Base-by-base conservation (phyloP, 2,113 vertebrate genomes). In the Brienomyrus brachyistius region DNA sequence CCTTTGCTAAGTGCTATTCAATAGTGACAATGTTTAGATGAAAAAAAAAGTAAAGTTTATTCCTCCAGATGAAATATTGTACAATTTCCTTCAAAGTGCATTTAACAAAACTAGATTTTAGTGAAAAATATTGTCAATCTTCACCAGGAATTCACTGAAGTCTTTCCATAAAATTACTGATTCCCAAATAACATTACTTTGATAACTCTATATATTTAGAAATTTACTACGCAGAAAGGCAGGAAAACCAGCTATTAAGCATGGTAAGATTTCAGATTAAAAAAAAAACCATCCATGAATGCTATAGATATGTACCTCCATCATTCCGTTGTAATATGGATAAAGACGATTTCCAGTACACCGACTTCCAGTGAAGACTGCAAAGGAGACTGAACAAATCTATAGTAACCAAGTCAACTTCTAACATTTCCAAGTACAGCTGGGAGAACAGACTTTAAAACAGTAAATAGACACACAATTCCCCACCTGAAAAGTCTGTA, bases 81-180 rank as follows among this genome's bases (percentile, higher is more conserved):
- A 95, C 93, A 95, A 96, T 95, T 94, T 96, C 94, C 94, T 95
- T 96, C 96, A 98, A 98, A 98, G 97, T 98, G 96, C 97, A 97
- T 97, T 95, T 97, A 98, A 97, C 97, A 97, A 97, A 97, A 97
- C 94, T 96, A 95, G 94, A 97, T 95, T 96, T 96, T 94, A 94
- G 90, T 94, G 82, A 85, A 48, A 85, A 80, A 80, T 80, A 70
- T 74, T 74, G 74, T 80, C 74, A 80, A 40, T 80, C 31, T 40
- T 80, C 74, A 80, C 74, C 31, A 80, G 35, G 35, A 80, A 80
- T 43, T 80, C 74, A 80, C 74, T 80, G 74, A 80, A 80, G 74
- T 80, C 31, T 43, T 80, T 43, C 74, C 74, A 80, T 70, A 80
- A 80, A 80, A 43, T 80, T 40, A 80, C 74, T 8, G 74, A 80